Evolutionary conservation across 2,113 vertebrate species (phyloP).

Genomic region (Tetrax tetrax): DNA sequence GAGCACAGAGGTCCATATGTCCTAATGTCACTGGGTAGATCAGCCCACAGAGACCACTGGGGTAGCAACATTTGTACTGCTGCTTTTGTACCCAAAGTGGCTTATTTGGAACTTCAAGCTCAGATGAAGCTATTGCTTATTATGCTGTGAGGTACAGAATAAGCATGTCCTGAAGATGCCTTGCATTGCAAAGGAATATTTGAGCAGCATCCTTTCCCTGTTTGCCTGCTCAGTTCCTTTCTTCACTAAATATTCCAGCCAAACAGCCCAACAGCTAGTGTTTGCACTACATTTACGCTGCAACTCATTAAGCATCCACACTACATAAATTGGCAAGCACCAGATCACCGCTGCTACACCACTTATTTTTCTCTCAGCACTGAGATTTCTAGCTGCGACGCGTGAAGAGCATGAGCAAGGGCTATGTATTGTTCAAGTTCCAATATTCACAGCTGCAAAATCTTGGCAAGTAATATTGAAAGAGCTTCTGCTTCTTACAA

Average conservation of each 20-base stretch:
- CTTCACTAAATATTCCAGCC: background rate
- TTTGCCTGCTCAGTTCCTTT: slow-evolving; percentile 5
- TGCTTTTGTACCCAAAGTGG: background rate
- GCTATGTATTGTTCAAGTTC: background rate
- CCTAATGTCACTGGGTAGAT: background rate
- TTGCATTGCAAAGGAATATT: background rate
- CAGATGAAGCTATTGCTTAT: background rate
- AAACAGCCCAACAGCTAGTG: background rate
- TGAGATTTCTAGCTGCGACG: background rate
- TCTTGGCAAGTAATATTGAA: background rate
- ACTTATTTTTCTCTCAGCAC: background rate
- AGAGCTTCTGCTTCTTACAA: slow-evolving; percentile 32
- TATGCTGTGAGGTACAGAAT: background rate
- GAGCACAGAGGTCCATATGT: background rate
- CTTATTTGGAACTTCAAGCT: background rate
- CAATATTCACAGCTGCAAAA: slow-evolving; percentile 54
- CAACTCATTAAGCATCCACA: background rate
- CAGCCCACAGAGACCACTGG: background rate
- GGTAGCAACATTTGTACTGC: background rate
- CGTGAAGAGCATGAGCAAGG: background rate
- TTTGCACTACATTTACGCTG: background rate
- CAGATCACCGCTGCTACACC: background rate
- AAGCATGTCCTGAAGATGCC: background rate
- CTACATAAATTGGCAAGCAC: background rate
- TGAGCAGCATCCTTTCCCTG: background rate